Evolutionary conservation across 2,113 vertebrate genomes (phyloP).

Genomic region (Ahaetulla prasina): DNA sequence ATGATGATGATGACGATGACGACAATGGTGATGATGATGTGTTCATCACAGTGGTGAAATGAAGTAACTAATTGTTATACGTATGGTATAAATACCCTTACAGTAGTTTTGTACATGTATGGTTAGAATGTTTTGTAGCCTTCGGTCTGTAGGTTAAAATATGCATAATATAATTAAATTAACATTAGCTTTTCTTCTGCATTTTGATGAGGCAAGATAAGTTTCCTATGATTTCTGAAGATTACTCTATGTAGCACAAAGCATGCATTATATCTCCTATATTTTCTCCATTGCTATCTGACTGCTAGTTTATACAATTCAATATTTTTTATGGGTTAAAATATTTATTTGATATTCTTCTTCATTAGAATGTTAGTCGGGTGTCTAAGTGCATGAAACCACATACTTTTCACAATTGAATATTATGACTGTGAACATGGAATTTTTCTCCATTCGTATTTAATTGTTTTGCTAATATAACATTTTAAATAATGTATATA

Average conservation of each 20-base stretch:
- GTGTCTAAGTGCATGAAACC: constrained; percentile 71
- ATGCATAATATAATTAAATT: constrained; percentile 61
- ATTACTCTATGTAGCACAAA: constrained; percentile 54
- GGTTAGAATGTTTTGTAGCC: constrained; percentile 70
- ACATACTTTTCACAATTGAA: constrained; percentile 61
- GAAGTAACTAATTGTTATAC: constrained; percentile 65
- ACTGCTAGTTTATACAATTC: constrained; percentile 52
- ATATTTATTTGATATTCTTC: constrained; percentile 29
- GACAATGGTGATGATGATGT: neutral
- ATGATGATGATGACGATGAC: constrained; percentile 1
- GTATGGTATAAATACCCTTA: constrained; percentile 71
- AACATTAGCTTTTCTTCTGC: constrained; percentile 67
- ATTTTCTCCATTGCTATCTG: constrained; percentile 58
- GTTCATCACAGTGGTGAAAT: constrained; percentile 52
- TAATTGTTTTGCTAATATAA: constrained; percentile 61
- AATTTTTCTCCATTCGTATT: constrained; percentile 62
- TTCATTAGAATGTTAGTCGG: constrained; percentile 28
- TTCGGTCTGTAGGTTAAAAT: constrained; percentile 68
- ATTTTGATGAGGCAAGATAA: constrained; percentile 67
- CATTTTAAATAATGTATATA: constrained; percentile 38
- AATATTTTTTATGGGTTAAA: constrained; percentile 36
- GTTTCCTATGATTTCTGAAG: constrained; percentile 68
- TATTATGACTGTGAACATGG: constrained; percentile 60
- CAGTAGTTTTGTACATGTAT: constrained; percentile 67
- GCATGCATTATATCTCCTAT: constrained; percentile 66